Evolutionary conservation across 2,113 vertebrate genomes (phyloP).

Genomic region (Aptenodytes forsteri): DNA sequence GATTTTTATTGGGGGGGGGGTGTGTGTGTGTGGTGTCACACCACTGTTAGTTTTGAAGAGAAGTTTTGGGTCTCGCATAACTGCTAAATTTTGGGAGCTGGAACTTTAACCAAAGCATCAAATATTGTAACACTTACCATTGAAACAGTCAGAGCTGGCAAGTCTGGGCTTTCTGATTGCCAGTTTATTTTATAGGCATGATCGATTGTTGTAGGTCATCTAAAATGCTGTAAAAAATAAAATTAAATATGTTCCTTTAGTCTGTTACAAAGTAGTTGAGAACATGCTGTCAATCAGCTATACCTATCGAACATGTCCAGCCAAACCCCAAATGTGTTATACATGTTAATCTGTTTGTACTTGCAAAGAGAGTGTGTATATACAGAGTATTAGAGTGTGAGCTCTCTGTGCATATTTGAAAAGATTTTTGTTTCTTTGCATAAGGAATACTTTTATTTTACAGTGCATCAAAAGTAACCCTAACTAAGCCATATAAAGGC

Average conservation of each 20-base stretch:
- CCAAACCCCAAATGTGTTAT: not conserved
- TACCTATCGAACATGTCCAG: not conserved
- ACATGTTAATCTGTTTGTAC: not conserved
- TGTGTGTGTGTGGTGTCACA: too few species aligned
- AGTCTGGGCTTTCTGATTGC: not conserved
- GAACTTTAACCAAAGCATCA: not conserved
- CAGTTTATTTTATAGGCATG: not conserved
- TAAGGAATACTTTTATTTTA: conserved; percentile 41
- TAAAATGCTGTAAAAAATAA: not conserved
- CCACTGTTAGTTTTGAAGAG: not conserved
- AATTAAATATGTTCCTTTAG: not conserved
- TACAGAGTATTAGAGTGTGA: not conserved
- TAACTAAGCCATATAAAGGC: conserved; percentile 63
- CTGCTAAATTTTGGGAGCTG: not conserved
- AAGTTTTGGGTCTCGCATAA: not conserved
- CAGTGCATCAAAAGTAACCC: conserved; percentile 33
- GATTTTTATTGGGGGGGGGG: too few species aligned
- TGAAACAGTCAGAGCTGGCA: not conserved
- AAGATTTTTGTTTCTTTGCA: conserved; percentile 15
- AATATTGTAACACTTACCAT: not conserved
- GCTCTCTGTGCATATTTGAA: not conserved
- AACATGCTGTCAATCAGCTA: not conserved
- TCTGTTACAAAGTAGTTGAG: not conserved
- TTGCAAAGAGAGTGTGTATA: not conserved
- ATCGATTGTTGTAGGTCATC: not conserved